Conservation (phyloP, 1,140 invertebrate genomes). For the Pseudomyrmex concolor region DNA sequence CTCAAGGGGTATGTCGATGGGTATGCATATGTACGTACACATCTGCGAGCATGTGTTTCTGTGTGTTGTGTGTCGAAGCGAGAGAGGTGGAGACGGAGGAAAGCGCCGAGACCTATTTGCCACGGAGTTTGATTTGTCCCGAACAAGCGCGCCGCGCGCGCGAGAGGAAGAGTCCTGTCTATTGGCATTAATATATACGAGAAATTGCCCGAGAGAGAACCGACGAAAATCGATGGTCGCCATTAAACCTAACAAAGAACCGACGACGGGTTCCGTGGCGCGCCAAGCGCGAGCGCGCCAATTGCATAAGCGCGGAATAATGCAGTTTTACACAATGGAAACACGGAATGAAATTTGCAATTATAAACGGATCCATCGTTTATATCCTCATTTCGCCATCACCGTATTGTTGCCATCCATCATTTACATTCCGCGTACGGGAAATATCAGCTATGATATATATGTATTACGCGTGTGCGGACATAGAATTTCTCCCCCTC, state of each 20-base stretch:
- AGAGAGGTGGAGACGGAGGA: conserved; percentile 6
- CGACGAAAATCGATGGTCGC: conserved; percentile 55
- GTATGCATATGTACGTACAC: background rate
- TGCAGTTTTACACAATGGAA: conserved; percentile 61
- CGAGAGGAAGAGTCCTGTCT: conserved; percentile 52
- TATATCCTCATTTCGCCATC: conserved; percentile 58
- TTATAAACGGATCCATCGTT: conserved; percentile 61
- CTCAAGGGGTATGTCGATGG: conserved; percentile 46
- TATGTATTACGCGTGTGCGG: background rate
- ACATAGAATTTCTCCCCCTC: too few relatives aligned
- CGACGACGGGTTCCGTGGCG: background rate
- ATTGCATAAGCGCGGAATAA: conserved; percentile 60
- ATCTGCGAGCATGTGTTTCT: background rate
- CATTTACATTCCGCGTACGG: conserved; percentile 55
- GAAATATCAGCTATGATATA: conserved; percentile 38
- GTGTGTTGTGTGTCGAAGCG: background rate
- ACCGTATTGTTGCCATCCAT: conserved; percentile 52
- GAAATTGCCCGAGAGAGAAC: conserved; percentile 49
- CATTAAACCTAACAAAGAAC: conserved; percentile 61
- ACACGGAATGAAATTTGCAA: conserved; percentile 60
- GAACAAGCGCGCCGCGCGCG: conserved; percentile 41
- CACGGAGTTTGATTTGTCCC: conserved; percentile 58
- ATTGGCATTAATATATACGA: conserved; percentile 61
- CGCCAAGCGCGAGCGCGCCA: conserved; percentile 29
- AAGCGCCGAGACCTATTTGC: conserved; percentile 36